Conservation (phyloP, 2,797 vertebrate species). For the Poecilia velifera region DNA sequence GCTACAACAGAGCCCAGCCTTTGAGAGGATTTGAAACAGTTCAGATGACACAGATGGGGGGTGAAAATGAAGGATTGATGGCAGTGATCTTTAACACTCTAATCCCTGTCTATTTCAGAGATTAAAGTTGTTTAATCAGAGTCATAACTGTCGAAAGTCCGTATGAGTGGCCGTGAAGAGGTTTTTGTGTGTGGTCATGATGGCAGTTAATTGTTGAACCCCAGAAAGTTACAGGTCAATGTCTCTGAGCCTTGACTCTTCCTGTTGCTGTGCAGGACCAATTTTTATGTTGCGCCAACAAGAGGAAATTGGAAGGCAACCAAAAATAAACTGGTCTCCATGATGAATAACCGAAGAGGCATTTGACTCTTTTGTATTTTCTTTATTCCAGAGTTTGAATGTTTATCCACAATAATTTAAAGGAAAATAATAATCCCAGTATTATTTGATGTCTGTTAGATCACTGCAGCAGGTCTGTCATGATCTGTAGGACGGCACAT, state of each 20-base stretch:
- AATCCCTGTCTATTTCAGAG: slow-evolving; percentile 71
- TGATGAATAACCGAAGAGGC: neutral
- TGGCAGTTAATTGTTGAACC: slow-evolving; percentile 35
- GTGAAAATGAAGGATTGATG: slow-evolving; percentile 65
- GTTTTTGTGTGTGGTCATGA: slow-evolving; percentile 18
- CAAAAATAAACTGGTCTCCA: slow-evolving; percentile 40
- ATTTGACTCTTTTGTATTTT: neutral
- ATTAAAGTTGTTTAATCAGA: slow-evolving; percentile 65
- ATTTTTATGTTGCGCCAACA: slow-evolving; percentile 57
- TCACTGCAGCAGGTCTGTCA: neutral
- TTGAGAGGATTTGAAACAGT: slow-evolving; percentile 77
- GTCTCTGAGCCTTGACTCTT: slow-evolving; percentile 35
- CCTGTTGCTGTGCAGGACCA: slow-evolving; percentile 44
- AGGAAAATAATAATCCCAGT: neutral
- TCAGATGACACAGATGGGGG: slow-evolving; percentile 64
- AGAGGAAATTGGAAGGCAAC: slow-evolving; percentile 50
- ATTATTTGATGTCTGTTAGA: neutral
- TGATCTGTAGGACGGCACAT: too few relatives aligned
- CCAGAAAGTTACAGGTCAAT: slow-evolving; percentile 48
- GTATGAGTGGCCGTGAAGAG: slow-evolving; percentile 24
- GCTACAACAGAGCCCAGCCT: slow-evolving; percentile 62
- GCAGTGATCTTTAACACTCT: slow-evolving; percentile 65
- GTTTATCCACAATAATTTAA: neutral
- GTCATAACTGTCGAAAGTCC: slow-evolving; percentile 43
- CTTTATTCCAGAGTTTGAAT: neutral